phyloP scores from a whole-genome alignment of 2,888 invertebrate genomes.

The Malthinus flaveolus region DNA sequence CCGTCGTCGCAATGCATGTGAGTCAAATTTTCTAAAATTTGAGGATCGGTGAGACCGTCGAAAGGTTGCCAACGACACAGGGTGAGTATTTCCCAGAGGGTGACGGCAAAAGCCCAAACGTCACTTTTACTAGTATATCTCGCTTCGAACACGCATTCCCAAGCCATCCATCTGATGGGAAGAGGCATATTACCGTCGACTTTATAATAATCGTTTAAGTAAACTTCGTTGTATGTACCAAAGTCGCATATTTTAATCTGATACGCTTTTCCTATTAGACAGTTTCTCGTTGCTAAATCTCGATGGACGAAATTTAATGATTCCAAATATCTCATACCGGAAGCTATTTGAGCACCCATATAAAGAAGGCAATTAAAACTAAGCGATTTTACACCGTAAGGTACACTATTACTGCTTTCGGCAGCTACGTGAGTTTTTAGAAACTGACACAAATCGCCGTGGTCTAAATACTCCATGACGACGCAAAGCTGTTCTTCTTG shows the following conservation, averaged over 20 bases:
- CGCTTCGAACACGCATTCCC: slow-evolving; percentile 80
- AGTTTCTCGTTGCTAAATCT: slow-evolving; percentile 87
- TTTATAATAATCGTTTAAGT: slow-evolving; percentile 80
- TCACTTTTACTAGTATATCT: slow-evolving; percentile 89
- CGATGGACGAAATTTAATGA: slow-evolving; percentile 88
- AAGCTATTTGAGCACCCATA: slow-evolving; percentile 83
- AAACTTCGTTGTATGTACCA: slow-evolving; percentile 81
- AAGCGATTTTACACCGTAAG: slow-evolving; percentile 64
- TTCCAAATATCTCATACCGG: slow-evolving; percentile 89
- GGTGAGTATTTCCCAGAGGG: slow-evolving; percentile 83
- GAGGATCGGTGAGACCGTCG: slow-evolving; percentile 72
- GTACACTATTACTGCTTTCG: slow-evolving; percentile 62
- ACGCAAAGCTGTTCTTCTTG: slow-evolving; percentile 77
- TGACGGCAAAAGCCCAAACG: slow-evolving; percentile 89
- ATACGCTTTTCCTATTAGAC: slow-evolving; percentile 80
- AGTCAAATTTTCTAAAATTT: slow-evolving; percentile 80
- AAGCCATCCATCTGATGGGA: slow-evolving; percentile 89
- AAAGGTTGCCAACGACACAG: slow-evolving; percentile 78
- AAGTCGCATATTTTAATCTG: slow-evolving; percentile 84
- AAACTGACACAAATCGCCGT: slow-evolving; percentile 82
- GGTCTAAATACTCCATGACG: slow-evolving; percentile 81
- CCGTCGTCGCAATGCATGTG: slow-evolving; percentile 68
- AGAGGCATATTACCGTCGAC: slow-evolving; percentile 76
- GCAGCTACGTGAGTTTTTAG: slow-evolving; percentile 70
- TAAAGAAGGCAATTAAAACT: slow-evolving; percentile 77